These are phyloP conservation scores for Drosophila ambigua DNA, from an alignment of 1,140 invertebrate species.

Conservation along the genomic window DNA sequence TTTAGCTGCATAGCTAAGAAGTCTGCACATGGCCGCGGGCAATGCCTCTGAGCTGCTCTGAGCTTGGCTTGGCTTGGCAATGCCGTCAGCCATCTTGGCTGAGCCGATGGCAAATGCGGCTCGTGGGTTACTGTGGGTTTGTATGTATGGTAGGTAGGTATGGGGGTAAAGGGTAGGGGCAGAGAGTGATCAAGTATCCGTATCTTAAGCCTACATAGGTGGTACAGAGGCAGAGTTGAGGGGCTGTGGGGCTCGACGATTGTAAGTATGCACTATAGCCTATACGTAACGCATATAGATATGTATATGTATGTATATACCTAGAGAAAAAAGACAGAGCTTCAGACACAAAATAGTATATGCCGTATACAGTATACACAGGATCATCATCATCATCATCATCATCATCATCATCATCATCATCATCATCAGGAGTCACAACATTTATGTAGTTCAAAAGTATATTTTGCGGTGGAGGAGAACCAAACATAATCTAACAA, in stretches of 20 bases:
- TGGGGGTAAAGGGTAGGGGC: too few relatives aligned
- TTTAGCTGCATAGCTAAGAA: conserved; percentile 20
- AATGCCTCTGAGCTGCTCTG: too few relatives aligned
- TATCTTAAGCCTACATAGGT: conserved; percentile 43
- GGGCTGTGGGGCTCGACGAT: neutral
- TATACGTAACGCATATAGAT: conserved; percentile 19
- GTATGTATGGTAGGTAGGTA: too few relatives aligned
- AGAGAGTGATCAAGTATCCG: conserved; percentile 19
- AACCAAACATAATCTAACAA: conserved; percentile 25
- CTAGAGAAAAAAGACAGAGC: conserved; percentile 50
- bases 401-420: conserved; percentile 13
- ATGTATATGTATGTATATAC: conserved; percentile 41
- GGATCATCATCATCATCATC: conserved; percentile 5
- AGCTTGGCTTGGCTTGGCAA: neutral
- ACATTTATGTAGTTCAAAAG: conserved; percentile 52
- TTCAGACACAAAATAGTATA: conserved; percentile 52
- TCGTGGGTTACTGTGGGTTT: too few relatives aligned
- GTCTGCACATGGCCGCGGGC: conserved; percentile 5
- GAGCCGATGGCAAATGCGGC: too few relatives aligned
- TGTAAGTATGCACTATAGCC: conserved; percentile 29
- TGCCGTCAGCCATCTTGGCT: neutral
- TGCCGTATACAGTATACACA: conserved; percentile 30
- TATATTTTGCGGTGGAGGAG: neutral
- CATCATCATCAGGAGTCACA: conserved; percentile 27
- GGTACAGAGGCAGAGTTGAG: conserved; percentile 17